Evolutionary conservation across 30 jellyfish, hydroid and myxozoan species (phyloP).

Genomic region (Nemopilema nomurai): DNA sequence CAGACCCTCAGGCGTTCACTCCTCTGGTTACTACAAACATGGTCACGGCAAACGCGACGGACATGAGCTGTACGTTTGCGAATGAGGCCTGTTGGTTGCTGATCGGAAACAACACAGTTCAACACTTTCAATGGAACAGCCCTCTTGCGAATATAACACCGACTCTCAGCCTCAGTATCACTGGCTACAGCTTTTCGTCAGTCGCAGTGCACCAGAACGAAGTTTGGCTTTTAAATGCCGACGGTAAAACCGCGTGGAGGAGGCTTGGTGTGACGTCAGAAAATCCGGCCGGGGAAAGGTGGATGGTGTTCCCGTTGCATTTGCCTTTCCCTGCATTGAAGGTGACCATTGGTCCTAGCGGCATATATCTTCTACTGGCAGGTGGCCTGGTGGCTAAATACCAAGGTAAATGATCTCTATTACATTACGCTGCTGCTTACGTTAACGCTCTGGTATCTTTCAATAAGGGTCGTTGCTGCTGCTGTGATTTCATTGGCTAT

Average conservation of each 20-base stretch:
- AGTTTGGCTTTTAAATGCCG: conserved; percentile 11
- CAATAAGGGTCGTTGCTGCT: too few relatives aligned
- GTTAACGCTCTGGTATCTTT: too few relatives aligned
- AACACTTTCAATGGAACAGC: not conserved
- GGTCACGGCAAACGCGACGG: conserved; percentile 1
- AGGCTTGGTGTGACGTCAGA: conserved; percentile 20
- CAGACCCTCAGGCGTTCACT: not conserved
- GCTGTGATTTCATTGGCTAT: too few relatives aligned
- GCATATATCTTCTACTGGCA: conserved; percentile 7
- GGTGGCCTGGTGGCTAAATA: conserved; percentile 24
- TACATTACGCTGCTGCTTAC: too few relatives aligned
- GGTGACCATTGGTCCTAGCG: conserved; percentile 15
- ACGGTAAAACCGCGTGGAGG: conserved; percentile 25
- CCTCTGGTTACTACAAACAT: not conserved
- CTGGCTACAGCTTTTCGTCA: conserved; percentile 2
- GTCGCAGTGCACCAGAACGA: conserved; percentile 14
- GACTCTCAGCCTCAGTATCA: not conserved
- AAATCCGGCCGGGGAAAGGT: not conserved
- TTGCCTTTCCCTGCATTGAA: conserved; percentile 2
- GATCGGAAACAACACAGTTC: not conserved
- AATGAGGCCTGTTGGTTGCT: conserved; percentile 6
- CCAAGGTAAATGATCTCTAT: conserved; percentile 3
- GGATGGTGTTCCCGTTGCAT: conserved; percentile 18
- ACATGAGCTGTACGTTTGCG: conserved; percentile 15
- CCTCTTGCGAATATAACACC: not conserved